Base-by-base conservation (phyloP, 1,140 invertebrate genomes). In the Drosophila kurseongensis region DNA sequence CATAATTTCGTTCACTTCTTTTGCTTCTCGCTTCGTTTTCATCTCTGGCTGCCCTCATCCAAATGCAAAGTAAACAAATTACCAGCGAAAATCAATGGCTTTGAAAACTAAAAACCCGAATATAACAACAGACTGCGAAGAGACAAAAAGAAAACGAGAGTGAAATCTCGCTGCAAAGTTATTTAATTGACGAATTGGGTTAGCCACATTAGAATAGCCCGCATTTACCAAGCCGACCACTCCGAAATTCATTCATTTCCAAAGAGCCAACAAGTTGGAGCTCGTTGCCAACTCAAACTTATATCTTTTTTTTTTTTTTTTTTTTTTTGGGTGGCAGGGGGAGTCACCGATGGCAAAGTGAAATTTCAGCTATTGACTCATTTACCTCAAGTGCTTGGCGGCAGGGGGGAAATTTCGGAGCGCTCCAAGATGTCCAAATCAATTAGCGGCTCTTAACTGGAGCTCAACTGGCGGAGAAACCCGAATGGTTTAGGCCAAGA, bases 101-200 rank as follows among this genome's bases (percentile, higher is more conserved):
- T 23, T 27, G n/a, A 66, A 45, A 62, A 75, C 42, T 16, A 75
- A 61, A 67, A 65, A 35, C 12, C 23, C 36, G 51, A 78, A 48
- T 48, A 29, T 50, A 55, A 42, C 41, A 54, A 62, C 41, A 66
- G 18, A 27, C 13, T 27, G 47, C 27, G 27, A 50, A 82, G 63
- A 80, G 74, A 48, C 58, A 69, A 80, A 78, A 23, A 23, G 23
- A 23, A 90, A 84, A 45, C 80, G 88, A 90, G 83, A 90, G 86
- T 91, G 86, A 90, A 90, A 90, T 90, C 77, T 74, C 54, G 42
- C 60, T 7, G 32, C 55, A 76, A 68, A 86, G 72, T 90, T 90
- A 86, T 79, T 89, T 86, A 81, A 90, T 86, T 86, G 73, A 77
- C 62, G 32, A 74, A 52, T 63, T 69, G 59, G 65, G 71, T 67